phyloP scores from a whole-genome alignment of 2,113 vertebrate genomes.

The Marmota monax region DNA sequence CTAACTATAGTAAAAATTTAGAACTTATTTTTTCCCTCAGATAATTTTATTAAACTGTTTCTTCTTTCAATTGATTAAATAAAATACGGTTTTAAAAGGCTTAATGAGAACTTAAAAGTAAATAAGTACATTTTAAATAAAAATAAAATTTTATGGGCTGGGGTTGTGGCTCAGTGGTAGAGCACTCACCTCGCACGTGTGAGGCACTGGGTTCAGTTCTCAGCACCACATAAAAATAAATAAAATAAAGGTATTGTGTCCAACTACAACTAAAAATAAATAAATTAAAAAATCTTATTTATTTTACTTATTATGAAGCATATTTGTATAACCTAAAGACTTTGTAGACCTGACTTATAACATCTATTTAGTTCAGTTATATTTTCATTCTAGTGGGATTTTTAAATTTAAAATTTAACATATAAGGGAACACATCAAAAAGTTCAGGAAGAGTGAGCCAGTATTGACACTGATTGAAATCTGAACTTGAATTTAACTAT shows the following conservation, averaged over 20 bases:
- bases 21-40: background rate
- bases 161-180: too few species aligned
- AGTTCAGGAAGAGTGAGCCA: background rate
- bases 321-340: background rate
- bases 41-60: slow-evolving; percentile 8
- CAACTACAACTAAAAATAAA: background rate
- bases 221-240: too few species aligned
- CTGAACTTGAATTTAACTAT: slow-evolving; percentile 53
- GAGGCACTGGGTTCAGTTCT: too few species aligned
- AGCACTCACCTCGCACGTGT: too few species aligned
- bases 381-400: background rate
- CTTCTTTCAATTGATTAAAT: background rate
- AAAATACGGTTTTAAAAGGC: background rate
- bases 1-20: background rate
- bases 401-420: slow-evolving; percentile 19
- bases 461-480: slow-evolving; percentile 18
- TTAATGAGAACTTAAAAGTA: background rate
- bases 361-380: background rate
- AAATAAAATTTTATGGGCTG: background rate
- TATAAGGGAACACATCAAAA: background rate
- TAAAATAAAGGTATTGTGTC: too few species aligned
- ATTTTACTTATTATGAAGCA: background rate
- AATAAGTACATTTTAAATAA: slow-evolving; percentile 25
- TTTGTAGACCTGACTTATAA: background rate
- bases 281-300: background rate